Evolutionary conservation across 2,888 invertebrate species (phyloP), one percentile per base, ranked within the genome.

Genomic region (Calameuta filiformis): DNA sequence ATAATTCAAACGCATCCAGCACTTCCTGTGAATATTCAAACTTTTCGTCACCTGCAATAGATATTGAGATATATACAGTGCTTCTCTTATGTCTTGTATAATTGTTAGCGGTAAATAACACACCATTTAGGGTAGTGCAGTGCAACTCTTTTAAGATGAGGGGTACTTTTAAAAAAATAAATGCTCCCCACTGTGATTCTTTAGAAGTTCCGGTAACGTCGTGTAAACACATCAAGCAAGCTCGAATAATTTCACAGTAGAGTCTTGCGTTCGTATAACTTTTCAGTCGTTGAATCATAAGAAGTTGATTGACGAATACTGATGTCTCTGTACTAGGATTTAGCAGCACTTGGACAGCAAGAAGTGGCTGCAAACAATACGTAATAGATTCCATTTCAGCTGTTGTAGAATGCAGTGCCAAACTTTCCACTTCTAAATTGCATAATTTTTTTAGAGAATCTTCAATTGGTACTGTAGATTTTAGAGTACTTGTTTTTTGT

Each of bases 141-240:
- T 95, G 94, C 73, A 96, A 90, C 82, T 95, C 94, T 79, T 95
- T 94, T 73, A 98, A 93, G 74, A 97, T 95, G 87, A 96, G 95
- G 0, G 97, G 97, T 76, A 98, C 95, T 93, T 98, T 98, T 12
- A 98, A 93, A 89, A 98, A 98, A 0, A 97, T 97, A 89, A 98
- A 98, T 12, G 98, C 98, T 23, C 97, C 97, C 98, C 98, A 98
- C 86, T 97, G 95, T 6, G 97, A 95, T 87, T 98, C 98, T 85
- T 96, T 96, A 12, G 95, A 94, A 73, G 96, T 96, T 84, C 96
- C 96, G 76, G 95, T 95, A 0, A 96, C 96, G 91, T 98, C 97
- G 87, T 97, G 96, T 6, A 98, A 92, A n/a, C 97, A 97, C 87
- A 98, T 95, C 79, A 98, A 95, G 87, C 97, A 97, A 0, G 97